Conservation (phyloP, 2,888 invertebrate species). For the Trichopria drosophilae region DNA sequence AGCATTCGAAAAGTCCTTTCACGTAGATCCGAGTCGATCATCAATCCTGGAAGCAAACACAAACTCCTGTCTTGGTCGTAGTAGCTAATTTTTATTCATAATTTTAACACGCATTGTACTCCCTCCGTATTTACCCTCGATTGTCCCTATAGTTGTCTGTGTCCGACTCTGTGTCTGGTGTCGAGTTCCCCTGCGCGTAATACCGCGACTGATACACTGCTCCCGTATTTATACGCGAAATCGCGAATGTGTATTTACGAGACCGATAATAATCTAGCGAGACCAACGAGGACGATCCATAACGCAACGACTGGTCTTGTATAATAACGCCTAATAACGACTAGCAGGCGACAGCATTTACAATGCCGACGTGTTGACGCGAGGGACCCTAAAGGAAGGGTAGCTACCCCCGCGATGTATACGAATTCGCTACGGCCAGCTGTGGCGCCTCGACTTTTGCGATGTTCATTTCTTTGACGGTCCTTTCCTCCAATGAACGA, state of each 20-base stretch:
- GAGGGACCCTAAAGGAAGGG: constrained; percentile 37
- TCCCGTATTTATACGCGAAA: constrained; percentile 32
- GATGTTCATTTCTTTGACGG: constrained; percentile 24
- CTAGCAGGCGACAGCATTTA: constrained; percentile 32
- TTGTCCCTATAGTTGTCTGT: no score
- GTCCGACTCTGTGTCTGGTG: no score
- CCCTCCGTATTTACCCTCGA: no score
- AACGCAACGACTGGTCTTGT: constrained; percentile 24
- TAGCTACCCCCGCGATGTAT: constrained; percentile 40
- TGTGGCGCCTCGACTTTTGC: constrained; percentile 41
- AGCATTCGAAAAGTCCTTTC: no score
- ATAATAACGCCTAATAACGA: constrained; percentile 38
- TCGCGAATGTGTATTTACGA: constrained; percentile 33
- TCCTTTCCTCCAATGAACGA: neutral
- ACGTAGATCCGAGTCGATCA: no score
- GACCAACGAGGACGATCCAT: constrained; percentile 18
- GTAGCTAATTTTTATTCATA: no score
- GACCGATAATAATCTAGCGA: constrained; percentile 29
- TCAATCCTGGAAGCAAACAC: no score
- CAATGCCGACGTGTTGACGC: constrained; percentile 28
- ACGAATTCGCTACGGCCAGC: constrained; percentile 56
- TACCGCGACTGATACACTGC: no score
- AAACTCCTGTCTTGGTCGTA: no score
- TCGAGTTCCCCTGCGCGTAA: no score
- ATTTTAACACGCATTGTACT: no score